These are phyloP conservation scores for Thalpophila matura DNA, from an alignment of 2,888 invertebrate species.

Conservation along the genomic window DNA sequence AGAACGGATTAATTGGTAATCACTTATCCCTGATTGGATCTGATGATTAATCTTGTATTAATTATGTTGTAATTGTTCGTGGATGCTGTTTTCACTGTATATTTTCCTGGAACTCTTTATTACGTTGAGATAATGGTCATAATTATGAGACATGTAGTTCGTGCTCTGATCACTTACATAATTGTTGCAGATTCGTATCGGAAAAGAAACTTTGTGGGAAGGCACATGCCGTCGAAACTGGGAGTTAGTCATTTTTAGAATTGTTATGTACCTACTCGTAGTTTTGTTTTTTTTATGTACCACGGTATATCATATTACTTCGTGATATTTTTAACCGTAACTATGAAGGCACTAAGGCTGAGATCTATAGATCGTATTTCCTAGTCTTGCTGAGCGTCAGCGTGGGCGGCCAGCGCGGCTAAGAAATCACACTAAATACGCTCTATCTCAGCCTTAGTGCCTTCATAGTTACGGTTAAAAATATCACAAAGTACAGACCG, in stretches of 20 bases:
- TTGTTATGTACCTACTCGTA: slow-evolving; percentile 16
- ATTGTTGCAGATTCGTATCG: slow-evolving; percentile 18
- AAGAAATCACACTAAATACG: too few species aligned
- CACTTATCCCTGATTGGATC: slow-evolving; percentile 51
- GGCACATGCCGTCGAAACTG: slow-evolving; percentile 19
- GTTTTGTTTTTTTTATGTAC: too few species aligned
- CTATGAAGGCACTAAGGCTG: too few species aligned
- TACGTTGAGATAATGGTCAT: slow-evolving; percentile 23
- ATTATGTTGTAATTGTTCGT: slow-evolving; percentile 48
- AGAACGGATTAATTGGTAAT: slow-evolving; percentile 54
- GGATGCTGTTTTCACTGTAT: slow-evolving; percentile 54
- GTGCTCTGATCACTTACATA: slow-evolving; percentile 24
- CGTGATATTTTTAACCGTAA: too few species aligned
- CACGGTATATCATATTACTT: too few species aligned
- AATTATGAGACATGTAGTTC: slow-evolving; percentile 12
- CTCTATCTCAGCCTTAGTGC: too few species aligned
- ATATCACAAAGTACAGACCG: too few species aligned
- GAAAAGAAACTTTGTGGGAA: slow-evolving; percentile 15
- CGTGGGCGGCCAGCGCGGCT: too few species aligned
- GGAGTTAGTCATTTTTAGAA: slow-evolving; percentile 39
- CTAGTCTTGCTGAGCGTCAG: too few species aligned
- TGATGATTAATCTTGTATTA: slow-evolving; percentile 54
- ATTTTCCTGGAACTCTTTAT: slow-evolving; percentile 47
- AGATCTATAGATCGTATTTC: too few species aligned
- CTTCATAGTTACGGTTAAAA: too few species aligned